These are phyloP conservation scores for Gasteruption jaculator DNA, from an alignment of 2,888 invertebrate genomes.

Conservation along the genomic window DNA sequence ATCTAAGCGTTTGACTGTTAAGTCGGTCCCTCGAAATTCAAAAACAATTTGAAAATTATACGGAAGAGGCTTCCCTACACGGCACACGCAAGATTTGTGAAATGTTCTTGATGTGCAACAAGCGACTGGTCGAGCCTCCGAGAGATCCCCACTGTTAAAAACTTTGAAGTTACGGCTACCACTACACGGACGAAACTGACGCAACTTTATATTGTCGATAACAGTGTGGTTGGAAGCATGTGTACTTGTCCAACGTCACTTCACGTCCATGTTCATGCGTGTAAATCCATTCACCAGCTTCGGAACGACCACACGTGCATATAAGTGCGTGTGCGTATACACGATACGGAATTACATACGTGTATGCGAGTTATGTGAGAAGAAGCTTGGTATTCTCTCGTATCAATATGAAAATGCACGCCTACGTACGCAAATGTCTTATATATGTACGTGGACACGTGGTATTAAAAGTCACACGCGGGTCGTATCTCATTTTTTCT, in stretches of 20 bases:
- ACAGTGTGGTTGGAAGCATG: background rate
- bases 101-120: slow-evolving; percentile 27
- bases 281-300: slow-evolving; percentile 1
- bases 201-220: background rate
- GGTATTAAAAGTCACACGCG: too few relatives aligned
- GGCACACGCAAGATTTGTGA: too few relatives aligned
- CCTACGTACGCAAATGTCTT: too few relatives aligned
- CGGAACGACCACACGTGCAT: slow-evolving; percentile 1
- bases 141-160: slow-evolving; percentile 28
- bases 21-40: too few relatives aligned
- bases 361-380: too few relatives aligned
- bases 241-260: slow-evolving; percentile 5
- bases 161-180: slow-evolving; percentile 24
- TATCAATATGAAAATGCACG: too few relatives aligned
- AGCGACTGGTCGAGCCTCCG: slow-evolving; percentile 37
- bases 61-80: too few relatives aligned
- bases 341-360: too few relatives aligned
- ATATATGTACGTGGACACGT: too few relatives aligned
- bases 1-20: too few relatives aligned
- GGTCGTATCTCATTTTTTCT: slow-evolving; percentile 7
- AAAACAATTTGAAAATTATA: too few relatives aligned
- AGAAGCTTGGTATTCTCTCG: too few relatives aligned
- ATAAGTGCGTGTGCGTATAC: background rate
- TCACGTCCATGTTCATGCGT: background rate
- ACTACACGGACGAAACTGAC: slow-evolving; percentile 8